Conservation (phyloP, 2,797 vertebrate species). For the Sebastes steindachneri region DNA sequence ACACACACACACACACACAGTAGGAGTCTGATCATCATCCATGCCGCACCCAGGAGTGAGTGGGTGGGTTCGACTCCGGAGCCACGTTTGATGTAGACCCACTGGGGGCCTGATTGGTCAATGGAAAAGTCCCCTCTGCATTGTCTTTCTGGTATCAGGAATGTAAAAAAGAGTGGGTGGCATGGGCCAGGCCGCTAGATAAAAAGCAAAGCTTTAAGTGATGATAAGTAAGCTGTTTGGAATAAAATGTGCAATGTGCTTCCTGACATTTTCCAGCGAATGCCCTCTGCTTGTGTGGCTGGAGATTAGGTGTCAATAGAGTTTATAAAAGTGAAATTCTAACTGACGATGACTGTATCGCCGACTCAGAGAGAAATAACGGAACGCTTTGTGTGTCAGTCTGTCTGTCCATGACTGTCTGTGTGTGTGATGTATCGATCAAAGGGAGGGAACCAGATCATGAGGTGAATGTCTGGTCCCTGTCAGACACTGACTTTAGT, state of each 20-base stretch:
- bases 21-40: slow-evolving; percentile 29
- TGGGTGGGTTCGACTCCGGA: slow-evolving; percentile 67
- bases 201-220: slow-evolving; percentile 32
- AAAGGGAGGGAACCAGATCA: slow-evolving; percentile 32
- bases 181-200: slow-evolving; percentile 55
- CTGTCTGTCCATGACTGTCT: slow-evolving; percentile 21
- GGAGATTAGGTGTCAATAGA: slow-evolving; percentile 15
- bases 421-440: slow-evolving; percentile 15
- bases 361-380: slow-evolving; percentile 18
- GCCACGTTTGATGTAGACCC: slow-evolving; percentile 65
- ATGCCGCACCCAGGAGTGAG: slow-evolving; percentile 68
- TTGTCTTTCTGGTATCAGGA: slow-evolving; percentile 64
- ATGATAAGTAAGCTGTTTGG: slow-evolving; percentile 56
- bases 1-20: neutral
- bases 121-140: slow-evolving; percentile 69
- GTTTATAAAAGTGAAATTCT: neutral
- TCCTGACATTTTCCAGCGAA: slow-evolving; percentile 56
- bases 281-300: neutral
- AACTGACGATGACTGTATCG: slow-evolving; percentile 7
- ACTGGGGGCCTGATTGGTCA: slow-evolving; percentile 40
- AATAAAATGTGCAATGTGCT: slow-evolving; percentile 40
- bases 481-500: slow-evolving; percentile 32
- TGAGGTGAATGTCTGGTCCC: slow-evolving; percentile 21
- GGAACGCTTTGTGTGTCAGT: neutral
- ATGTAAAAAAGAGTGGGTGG: slow-evolving; percentile 57